A percentile compares a stretch with the other conserved stretches of the same genome.
These are phyloP conservation scores for Dynastes tityus DNA, from an alignment of 2,888 invertebrate species.

Conservation along the genomic window DNA sequence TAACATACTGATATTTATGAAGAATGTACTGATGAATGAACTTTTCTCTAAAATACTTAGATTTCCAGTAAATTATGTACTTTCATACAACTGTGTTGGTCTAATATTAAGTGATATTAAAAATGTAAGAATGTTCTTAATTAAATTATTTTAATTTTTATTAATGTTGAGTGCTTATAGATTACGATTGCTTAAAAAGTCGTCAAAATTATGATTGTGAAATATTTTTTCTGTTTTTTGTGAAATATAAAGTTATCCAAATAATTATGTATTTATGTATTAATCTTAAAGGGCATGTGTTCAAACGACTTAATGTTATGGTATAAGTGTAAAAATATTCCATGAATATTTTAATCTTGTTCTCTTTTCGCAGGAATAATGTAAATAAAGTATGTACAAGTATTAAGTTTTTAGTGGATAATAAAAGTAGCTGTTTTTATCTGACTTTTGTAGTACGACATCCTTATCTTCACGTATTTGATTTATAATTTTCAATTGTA, in stretches of 20 bases:
- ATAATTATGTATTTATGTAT: background rate
- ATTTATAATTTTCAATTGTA: too few relatives aligned
- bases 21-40: too few relatives aligned
- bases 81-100: conserved; percentile 5
- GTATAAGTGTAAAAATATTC: conserved; percentile 37
- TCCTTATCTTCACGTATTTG: too few relatives aligned
- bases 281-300: background rate
- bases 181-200: background rate
- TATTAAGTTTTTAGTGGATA: conserved; percentile 44
- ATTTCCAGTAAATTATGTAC: background rate
- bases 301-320: background rate
- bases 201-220: background rate
- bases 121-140: conserved; percentile 12
- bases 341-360: conserved; percentile 34
- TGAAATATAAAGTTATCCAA: conserved; percentile 7
- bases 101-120: conserved; percentile 25
- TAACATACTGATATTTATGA: too few relatives aligned
- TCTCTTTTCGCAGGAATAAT: conserved; percentile 27
- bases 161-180: background rate
- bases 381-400: conserved; percentile 49
- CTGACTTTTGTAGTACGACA: background rate
- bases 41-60: background rate
- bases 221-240: background rate
- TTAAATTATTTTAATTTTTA: conserved; percentile 19
- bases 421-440: conserved; percentile 32